Percentiles rank a stretch among this genome's conserved stretches.
These are phyloP conservation scores for Dicyrtomina minuta DNA, from an alignment of 2,888 invertebrate species.

Conservation along the genomic window DNA sequence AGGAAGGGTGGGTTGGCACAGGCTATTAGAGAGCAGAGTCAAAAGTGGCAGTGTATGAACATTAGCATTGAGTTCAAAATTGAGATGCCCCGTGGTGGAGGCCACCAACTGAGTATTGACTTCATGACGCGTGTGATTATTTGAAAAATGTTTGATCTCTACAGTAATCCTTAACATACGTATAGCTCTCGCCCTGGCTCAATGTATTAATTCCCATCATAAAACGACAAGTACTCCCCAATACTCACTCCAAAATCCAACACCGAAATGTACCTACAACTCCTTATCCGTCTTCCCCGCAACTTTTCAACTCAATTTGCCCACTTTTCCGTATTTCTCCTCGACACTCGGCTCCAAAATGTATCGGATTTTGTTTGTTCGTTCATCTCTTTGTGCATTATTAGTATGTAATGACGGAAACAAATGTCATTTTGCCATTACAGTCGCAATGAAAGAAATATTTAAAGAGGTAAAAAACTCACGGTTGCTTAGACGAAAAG, in stretches of 20 bases:
- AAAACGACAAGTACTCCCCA: not conserved
- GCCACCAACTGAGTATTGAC: conserved; percentile 47
- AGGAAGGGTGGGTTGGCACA: conserved; percentile 9
- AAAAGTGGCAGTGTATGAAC: conserved; percentile 31
- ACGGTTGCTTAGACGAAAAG: too few relatives aligned
- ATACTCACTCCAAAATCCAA: too few relatives aligned
- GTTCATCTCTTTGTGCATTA: too few relatives aligned
- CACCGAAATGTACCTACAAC: not conserved
- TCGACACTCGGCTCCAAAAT: too few relatives aligned
- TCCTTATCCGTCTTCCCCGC: not conserved
- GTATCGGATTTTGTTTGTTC: too few relatives aligned
- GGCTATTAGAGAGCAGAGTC: conserved; percentile 17
- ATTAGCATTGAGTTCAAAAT: conserved; percentile 25
- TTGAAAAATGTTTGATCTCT: conserved; percentile 39
- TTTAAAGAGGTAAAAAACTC: too few relatives aligned
- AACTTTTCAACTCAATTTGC: not conserved
- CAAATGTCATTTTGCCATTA: too few relatives aligned
- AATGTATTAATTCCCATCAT: conserved; percentile 11
- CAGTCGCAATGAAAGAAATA: too few relatives aligned
- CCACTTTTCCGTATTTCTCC: too few relatives aligned
- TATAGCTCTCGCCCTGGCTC: not conserved
- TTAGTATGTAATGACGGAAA: too few relatives aligned
- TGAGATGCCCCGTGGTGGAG: conserved; percentile 42
- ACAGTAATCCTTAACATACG: conserved; percentile 1
- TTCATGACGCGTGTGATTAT: conserved; percentile 49